phyloP scores from a whole-genome alignment of 2,888 invertebrate genomes.

The Apamea monoglypha region DNA sequence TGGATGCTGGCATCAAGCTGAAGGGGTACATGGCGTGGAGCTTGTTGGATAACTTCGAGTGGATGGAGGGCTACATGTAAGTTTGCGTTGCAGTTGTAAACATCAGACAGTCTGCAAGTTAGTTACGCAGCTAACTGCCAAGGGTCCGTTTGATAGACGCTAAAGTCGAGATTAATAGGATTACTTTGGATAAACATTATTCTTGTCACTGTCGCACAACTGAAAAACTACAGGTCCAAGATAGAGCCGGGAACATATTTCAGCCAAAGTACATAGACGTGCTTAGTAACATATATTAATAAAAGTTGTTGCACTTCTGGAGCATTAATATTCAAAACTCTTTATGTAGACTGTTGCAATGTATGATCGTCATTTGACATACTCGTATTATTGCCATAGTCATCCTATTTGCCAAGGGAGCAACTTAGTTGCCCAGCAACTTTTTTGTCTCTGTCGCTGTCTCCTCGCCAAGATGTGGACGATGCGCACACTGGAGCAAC shows the following conservation, averaged over 20 bases:
- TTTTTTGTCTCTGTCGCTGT: too few relatives aligned
- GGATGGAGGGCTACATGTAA: conserved; percentile 90
- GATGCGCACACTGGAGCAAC: too few relatives aligned
- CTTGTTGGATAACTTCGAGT: conserved; percentile 92
- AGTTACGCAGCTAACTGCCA: not conserved
- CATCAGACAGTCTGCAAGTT: too few relatives aligned
- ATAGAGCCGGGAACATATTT: too few relatives aligned
- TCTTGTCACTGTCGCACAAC: not conserved
- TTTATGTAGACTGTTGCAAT: not conserved
- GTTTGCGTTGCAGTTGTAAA: conserved; percentile 59
- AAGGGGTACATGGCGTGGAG: conserved; percentile 91
- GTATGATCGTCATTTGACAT: not conserved
- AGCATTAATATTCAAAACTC: not conserved
- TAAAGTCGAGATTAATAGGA: not conserved
- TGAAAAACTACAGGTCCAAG: not conserved
- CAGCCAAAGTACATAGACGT: not conserved
- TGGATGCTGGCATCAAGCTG: conserved; percentile 84
- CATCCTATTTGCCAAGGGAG: too few relatives aligned
- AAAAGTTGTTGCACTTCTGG: too few relatives aligned
- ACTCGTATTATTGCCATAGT: not conserved
- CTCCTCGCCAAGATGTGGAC: too few relatives aligned
- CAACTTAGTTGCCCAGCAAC: too few relatives aligned
- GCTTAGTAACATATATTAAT: too few relatives aligned
- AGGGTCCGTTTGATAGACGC: not conserved
- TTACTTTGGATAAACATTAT: not conserved